Evolutionary conservation across 37 sponge, comb jelly and placozoan species (phyloP).

Genomic region (Petrosia ficiformis): DNA sequence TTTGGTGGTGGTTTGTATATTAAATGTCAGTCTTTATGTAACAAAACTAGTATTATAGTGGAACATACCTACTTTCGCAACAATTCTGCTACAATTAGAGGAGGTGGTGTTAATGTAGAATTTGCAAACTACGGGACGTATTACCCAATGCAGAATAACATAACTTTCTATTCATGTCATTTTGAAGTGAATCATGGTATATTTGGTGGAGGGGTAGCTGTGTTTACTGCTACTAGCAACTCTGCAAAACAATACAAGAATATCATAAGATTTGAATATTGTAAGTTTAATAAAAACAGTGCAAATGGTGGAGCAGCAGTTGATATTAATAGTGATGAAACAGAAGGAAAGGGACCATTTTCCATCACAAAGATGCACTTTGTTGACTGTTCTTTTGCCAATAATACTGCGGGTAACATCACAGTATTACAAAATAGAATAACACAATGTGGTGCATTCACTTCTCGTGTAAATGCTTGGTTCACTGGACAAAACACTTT

Average conservation of each 20-base stretch:
- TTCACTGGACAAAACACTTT: neutral
- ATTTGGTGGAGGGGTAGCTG: neutral
- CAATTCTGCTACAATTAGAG: neutral
- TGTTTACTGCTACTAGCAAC: neutral
- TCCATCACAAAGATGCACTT: neutral
- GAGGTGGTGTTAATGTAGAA: neutral
- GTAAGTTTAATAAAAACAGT: neutral
- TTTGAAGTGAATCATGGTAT: no score
- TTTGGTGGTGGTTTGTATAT: neutral
- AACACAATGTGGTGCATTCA: neutral
- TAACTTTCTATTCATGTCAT: no score
- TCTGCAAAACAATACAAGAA: neutral
- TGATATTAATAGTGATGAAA: neutral
- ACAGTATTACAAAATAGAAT: neutral
- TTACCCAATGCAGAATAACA: no score
- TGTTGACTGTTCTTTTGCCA: neutral
- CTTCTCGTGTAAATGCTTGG: neutral
- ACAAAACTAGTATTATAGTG: neutral
- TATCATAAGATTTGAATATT: neutral
- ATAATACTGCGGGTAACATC: neutral
- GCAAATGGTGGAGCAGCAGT: neutral
- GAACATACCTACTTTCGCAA: neutral
- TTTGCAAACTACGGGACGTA: neutral
- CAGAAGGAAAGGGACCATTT: neutral
- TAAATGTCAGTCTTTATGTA: neutral